These are phyloP conservation scores for Taxidea taxus DNA, from an alignment of 2,113 vertebrate genomes.

Conservation along the genomic window DNA sequence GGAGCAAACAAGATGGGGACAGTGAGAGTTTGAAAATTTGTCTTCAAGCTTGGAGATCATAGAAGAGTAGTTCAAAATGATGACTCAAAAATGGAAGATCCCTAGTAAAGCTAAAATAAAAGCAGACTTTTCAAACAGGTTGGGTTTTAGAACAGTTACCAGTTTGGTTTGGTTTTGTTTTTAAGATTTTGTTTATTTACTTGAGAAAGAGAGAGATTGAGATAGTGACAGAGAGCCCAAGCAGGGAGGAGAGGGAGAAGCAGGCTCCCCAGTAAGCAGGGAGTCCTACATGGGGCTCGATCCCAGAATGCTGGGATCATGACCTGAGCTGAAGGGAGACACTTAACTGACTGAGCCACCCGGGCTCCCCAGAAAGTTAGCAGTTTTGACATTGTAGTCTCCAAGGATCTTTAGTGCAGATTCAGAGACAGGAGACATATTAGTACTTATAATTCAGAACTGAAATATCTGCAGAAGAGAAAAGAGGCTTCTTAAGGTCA, in stretches of 20 bases:
- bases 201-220: background rate
- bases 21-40: background rate
- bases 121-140: background rate
- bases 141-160: background rate
- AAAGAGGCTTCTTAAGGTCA: background rate
- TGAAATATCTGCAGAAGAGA: background rate
- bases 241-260: background rate
- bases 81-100: background rate
- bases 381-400: background rate
- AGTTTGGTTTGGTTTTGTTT: background rate
- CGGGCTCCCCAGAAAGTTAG: background rate
- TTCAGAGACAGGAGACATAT: background rate
- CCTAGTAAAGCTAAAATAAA: background rate
- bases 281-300: too few relatives aligned
- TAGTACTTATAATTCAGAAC: background rate
- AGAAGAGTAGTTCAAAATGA: conserved; percentile 3
- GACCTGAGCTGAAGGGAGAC: background rate
- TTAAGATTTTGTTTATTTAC: background rate
- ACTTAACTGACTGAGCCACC: background rate
- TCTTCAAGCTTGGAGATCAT: background rate
- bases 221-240: background rate
- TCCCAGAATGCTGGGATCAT: background rate
- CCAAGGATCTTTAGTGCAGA: background rate
- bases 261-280: background rate
- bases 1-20: background rate